Evolutionary conservation across 2,113 vertebrate genomes (phyloP).

Genomic region (Boleophthalmus pectinirostris): DNA sequence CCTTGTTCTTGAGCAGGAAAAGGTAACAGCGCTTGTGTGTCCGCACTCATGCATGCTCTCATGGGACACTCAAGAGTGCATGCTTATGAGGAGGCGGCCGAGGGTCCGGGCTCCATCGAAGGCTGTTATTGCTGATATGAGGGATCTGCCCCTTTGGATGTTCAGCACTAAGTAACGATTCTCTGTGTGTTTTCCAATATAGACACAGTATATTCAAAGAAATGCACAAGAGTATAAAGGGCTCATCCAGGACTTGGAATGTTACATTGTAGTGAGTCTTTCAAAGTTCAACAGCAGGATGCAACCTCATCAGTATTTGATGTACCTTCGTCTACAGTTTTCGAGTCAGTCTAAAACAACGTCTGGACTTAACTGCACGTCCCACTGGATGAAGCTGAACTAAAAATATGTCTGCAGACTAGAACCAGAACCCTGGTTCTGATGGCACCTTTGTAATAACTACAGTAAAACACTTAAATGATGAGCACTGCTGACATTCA

Average conservation of each 20-base stretch:
- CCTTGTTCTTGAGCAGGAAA: slow-evolving; percentile 28
- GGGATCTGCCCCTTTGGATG: slow-evolving; percentile 39
- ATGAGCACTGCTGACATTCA: slow-evolving; percentile 17
- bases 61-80: slow-evolving; percentile 39
- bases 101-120: slow-evolving; percentile 19
- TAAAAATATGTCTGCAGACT: slow-evolving; percentile 1
- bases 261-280: slow-evolving; percentile 42
- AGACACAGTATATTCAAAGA: slow-evolving; percentile 38
- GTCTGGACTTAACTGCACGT: slow-evolving; percentile 4
- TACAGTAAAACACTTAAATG: slow-evolving; percentile 9
- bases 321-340: neutral
- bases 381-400: neutral
- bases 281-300: slow-evolving; percentile 18
- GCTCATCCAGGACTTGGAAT: slow-evolving; percentile 55
- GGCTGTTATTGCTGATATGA: slow-evolving; percentile 75
- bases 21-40: slow-evolving; percentile 8
- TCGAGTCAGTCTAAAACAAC: neutral
- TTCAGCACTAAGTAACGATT: slow-evolving; percentile 38
- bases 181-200: slow-evolving; percentile 26
- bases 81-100: slow-evolving; percentile 36
- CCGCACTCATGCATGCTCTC: slow-evolving; percentile 9
- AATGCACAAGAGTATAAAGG: slow-evolving; percentile 59
- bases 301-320: neutral
- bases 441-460: slow-evolving; percentile 36
- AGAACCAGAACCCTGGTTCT: slow-evolving; percentile 32